A percentile compares a stretch with the other conserved stretches of the same genome.
These are phyloP conservation scores for Eremobia ochroleuca DNA, from an alignment of 2,888 invertebrate species.

Conservation along the genomic window DNA sequence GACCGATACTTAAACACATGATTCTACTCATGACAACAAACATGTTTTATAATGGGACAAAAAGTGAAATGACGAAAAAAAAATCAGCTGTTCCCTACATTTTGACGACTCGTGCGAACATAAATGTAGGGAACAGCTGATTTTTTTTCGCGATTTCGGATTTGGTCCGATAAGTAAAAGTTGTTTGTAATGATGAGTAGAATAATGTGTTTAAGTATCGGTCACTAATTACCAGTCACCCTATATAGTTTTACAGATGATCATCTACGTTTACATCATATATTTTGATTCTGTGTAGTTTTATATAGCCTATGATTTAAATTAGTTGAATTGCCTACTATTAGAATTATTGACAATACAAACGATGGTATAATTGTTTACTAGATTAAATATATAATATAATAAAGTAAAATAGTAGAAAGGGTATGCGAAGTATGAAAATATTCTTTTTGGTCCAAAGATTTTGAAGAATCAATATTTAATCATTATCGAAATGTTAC, in stretches of 20 bases:
- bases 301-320: constrained; percentile 18
- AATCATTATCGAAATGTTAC: constrained; percentile 44
- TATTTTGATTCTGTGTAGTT: not conserved
- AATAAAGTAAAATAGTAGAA: constrained; percentile 37
- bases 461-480: constrained; percentile 42
- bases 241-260: constrained; percentile 23
- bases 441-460: constrained; percentile 59
- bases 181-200: too few relatives aligned
- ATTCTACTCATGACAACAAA: too few relatives aligned
- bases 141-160: too few relatives aligned
- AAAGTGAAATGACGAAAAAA: too few relatives aligned
- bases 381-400: constrained; percentile 23
- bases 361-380: constrained; percentile 15
- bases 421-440: constrained; percentile 57
- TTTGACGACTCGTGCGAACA: too few relatives aligned
- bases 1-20: too few relatives aligned
- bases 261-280: constrained; percentile 15
- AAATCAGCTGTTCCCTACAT: too few relatives aligned
- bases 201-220: too few relatives aligned
- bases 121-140: too few relatives aligned
- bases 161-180: too few relatives aligned
- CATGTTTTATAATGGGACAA: too few relatives aligned
- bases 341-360: constrained; percentile 26
- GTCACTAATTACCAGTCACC: too few relatives aligned
- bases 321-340: constrained; percentile 10